Percentiles rank a stretch among this genome's conserved stretches.
Conservation (phyloP, 2,113 vertebrate genomes). For the Peromyscus leucopus region DNA sequence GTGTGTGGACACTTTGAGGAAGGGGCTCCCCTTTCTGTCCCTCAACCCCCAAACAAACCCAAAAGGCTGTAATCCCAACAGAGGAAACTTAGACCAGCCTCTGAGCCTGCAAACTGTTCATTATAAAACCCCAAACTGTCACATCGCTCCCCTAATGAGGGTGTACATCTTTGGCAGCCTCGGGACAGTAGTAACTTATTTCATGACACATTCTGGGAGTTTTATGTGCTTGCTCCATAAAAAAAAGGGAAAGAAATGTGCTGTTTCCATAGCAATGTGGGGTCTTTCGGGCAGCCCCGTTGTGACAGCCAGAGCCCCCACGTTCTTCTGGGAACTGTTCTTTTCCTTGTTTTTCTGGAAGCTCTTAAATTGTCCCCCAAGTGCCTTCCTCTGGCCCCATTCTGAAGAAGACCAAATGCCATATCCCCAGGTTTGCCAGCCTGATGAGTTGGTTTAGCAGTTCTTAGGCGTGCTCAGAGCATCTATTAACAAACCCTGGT, state of each 20-base stretch:
- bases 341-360: slow-evolving; percentile 74
- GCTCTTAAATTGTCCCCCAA: slow-evolving; percentile 69
- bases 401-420: slow-evolving; percentile 75
- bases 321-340: slow-evolving; percentile 81
- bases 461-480: slow-evolving; percentile 5
- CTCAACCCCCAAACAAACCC: slow-evolving; percentile 62
- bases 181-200: slow-evolving; percentile 89
- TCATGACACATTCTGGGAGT: slow-evolving; percentile 89
- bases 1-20: slow-evolving; percentile 19
- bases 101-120: slow-evolving; percentile 82
- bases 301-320: slow-evolving; percentile 84
- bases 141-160: slow-evolving; percentile 88
- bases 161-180: slow-evolving; percentile 89
- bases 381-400: slow-evolving; percentile 45
- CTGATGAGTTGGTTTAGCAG: slow-evolving; percentile 65
- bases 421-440: slow-evolving; percentile 56
- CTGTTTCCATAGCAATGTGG: slow-evolving; percentile 89
- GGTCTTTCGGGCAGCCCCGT: slow-evolving; percentile 84
- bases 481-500: neutral
- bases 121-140: slow-evolving; percentile 88
- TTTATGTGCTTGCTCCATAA: slow-evolving; percentile 88
- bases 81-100: slow-evolving; percentile 81
- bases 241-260: slow-evolving; percentile 79
- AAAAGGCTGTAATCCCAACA: slow-evolving; percentile 81
- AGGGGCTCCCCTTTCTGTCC: neutral